phyloP scores from a whole-genome alignment of 2,888 invertebrate species.

The Nysson spinosus region DNA sequence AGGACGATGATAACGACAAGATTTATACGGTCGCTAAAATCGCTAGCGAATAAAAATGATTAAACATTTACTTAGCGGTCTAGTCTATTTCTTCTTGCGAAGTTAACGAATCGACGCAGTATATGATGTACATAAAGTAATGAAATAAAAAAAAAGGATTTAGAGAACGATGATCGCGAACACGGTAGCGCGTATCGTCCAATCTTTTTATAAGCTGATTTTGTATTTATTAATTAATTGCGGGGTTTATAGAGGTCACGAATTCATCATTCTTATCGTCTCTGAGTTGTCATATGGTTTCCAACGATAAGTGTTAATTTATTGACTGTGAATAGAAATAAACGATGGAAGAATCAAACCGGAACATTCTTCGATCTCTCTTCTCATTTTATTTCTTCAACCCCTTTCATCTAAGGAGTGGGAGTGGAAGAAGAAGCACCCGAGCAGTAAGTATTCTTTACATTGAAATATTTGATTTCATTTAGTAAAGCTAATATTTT shows the following conservation, averaged over 20 bases:
- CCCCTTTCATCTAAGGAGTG: no score
- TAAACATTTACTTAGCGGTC: constrained; percentile 62
- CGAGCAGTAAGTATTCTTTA: no score
- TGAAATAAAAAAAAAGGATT: constrained; percentile 17
- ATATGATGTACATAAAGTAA: constrained; percentile 54
- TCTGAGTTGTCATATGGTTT: constrained; percentile 66
- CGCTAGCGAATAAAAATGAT: constrained; percentile 41
- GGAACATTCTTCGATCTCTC: background rate
- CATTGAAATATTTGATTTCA: no score
- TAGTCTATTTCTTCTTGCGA: constrained; percentile 66
- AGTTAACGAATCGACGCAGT: constrained; percentile 50
- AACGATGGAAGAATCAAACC: constrained; percentile 61
- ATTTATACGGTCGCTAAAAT: constrained; percentile 43
- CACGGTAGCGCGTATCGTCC: constrained; percentile 41
- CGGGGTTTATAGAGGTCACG: constrained; percentile 63
- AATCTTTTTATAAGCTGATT: constrained; percentile 65
- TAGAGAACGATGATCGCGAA: constrained; percentile 40
- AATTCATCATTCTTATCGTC: constrained; percentile 53
- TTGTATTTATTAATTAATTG: constrained; percentile 72
- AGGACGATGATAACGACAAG: constrained; percentile 10
- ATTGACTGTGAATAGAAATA: constrained; percentile 75
- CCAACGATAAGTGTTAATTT: constrained; percentile 71
- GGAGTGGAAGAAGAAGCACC: no score
- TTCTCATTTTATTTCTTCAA: background rate
- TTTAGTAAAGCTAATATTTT: no score